Conservation (phyloP, 2,888 invertebrate genomes). For the Acrobasis suavella region DNA sequence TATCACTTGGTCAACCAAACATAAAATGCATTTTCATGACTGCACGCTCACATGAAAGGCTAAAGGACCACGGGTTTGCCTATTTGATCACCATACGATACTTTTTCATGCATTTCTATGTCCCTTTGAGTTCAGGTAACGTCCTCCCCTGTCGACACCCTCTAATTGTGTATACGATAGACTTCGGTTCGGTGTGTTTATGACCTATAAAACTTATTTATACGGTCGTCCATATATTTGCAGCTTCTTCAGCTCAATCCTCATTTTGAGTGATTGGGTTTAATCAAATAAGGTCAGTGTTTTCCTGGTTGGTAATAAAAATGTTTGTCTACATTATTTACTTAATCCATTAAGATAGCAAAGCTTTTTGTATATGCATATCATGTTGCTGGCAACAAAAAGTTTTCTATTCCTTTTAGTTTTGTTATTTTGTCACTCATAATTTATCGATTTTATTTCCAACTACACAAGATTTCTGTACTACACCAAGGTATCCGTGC, state of each 20-base stretch:
- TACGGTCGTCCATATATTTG: not conserved
- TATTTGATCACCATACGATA: not conserved
- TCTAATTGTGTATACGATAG: conserved; percentile 4
- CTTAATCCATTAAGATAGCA: not conserved
- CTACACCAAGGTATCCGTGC: too few relatives aligned
- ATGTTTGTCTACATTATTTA: not conserved
- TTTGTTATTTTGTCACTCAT: too few relatives aligned
- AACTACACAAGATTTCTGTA: too few relatives aligned
- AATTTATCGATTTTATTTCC: too few relatives aligned
- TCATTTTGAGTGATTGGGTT: not conserved
- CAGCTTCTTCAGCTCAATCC: conserved; percentile 4
- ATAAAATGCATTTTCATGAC: not conserved
- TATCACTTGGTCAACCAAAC: too few relatives aligned
- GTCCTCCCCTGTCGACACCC: conserved; percentile 4
- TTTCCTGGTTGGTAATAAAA: not conserved
- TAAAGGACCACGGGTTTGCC: not conserved
- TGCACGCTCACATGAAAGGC: not conserved
- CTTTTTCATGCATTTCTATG: conserved; percentile 9
- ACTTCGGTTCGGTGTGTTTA: conserved; percentile 8
- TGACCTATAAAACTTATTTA: conserved; percentile 14
- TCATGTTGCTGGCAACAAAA: too few relatives aligned
- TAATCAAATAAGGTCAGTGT: not conserved
- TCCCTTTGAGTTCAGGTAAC: conserved; percentile 20
- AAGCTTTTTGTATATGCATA: too few relatives aligned
- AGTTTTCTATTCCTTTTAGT: too few relatives aligned